These are phyloP conservation scores for Scartelaos histophorus DNA, from an alignment of 2,113 vertebrate genomes.

Conservation along the genomic window DNA sequence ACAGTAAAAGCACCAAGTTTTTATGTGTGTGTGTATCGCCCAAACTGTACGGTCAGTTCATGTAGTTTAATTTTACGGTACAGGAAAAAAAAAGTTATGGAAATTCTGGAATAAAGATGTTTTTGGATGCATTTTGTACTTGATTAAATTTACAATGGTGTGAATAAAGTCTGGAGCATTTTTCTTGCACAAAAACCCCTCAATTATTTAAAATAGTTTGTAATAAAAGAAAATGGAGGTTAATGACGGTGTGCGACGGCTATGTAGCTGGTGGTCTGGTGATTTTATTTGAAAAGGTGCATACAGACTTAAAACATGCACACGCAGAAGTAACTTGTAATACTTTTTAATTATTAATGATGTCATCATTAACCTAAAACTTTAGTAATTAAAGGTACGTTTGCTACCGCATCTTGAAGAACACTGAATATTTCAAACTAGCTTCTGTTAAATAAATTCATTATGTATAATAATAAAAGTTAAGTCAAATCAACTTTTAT, in stretches of 20 bases:
- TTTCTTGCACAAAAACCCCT: constrained; percentile 48
- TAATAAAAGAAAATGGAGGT: background rate
- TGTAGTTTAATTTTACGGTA: constrained; percentile 80
- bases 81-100: constrained; percentile 66
- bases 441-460: too few relatives aligned
- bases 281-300: background rate
- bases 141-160: constrained; percentile 42
- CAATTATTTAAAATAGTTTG: background rate
- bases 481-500: too few relatives aligned
- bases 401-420: background rate
- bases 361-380: background rate
- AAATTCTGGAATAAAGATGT: constrained; percentile 75
- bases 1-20: constrained; percentile 76
- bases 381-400: background rate
- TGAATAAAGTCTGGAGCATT: constrained; percentile 48
- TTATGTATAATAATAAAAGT: too few relatives aligned
- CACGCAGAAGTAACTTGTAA: background rate
- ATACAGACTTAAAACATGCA: background rate
- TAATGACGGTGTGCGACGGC: background rate
- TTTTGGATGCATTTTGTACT: constrained; percentile 56
- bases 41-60: constrained; percentile 78
- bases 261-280: background rate
- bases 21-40: constrained; percentile 78
- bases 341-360: background rate
- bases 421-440: background rate